A percentile compares a stretch with the other conserved stretches of the same genome.
These are phyloP conservation scores for Ptychobarbus kaznakovi DNA, from an alignment of 2,797 vertebrate genomes.

Conservation along the genomic window DNA sequence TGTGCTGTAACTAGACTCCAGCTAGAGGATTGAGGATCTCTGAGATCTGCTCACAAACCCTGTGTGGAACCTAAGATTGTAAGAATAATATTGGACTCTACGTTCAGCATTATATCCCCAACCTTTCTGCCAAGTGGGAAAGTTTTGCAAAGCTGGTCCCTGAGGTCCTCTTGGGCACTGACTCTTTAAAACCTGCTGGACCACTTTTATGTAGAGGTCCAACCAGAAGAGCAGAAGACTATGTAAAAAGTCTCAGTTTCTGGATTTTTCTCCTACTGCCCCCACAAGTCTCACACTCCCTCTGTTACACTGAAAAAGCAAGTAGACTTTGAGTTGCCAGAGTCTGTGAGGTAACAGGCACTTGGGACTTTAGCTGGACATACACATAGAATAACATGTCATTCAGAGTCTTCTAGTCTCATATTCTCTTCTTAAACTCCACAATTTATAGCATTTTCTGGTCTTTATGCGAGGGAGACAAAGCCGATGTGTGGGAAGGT, in stretches of 20 bases:
- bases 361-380: constrained; percentile 29
- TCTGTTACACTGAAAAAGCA: constrained; percentile 40
- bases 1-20: not conserved
- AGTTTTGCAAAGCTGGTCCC: constrained; percentile 31
- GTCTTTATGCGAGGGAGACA: constrained; percentile 15
- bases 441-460: constrained; percentile 25
- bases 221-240: constrained; percentile 53
- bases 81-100: not conserved
- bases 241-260: constrained; percentile 15
- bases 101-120: not conserved
- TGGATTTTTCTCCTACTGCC: constrained; percentile 17
- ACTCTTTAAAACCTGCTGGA: constrained; percentile 60
- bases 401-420: constrained; percentile 21
- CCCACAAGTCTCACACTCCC: constrained; percentile 37
- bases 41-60: constrained; percentile 1
- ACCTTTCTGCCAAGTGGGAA: not conserved
- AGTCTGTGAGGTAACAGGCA: constrained; percentile 21
- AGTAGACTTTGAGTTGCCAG: constrained; percentile 24
- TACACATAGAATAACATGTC: not conserved
- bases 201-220: constrained; percentile 50
- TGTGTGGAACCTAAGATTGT: constrained; percentile 1
- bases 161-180: constrained; percentile 39
- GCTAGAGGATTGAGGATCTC: not conserved
- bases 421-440: constrained; percentile 11
- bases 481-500: constrained; percentile 67